These are phyloP conservation scores for Gallinago jamesoni DNA, from an alignment of 2,113 vertebrate genomes.

Conservation along the genomic window DNA sequence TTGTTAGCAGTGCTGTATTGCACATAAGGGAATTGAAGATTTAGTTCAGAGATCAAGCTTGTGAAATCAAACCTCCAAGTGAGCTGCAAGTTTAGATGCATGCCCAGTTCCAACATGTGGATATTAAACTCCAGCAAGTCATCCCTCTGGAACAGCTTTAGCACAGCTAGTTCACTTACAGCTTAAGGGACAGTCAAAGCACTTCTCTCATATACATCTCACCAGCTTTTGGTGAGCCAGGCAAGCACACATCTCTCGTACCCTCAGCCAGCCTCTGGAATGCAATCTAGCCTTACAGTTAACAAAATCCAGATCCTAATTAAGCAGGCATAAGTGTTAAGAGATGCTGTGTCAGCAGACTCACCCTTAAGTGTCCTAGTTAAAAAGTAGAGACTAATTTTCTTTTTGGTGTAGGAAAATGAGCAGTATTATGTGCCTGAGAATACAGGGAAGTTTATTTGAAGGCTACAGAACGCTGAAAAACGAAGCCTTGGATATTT, in stretches of 20 bases:
- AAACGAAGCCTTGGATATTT: not conserved
- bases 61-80: not conserved
- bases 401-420: not conserved
- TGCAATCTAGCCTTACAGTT: not conserved
- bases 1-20: not conserved
- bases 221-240: not conserved
- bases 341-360: not conserved
- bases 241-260: rapidly evolving
- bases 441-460: not conserved
- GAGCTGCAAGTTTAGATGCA: not conserved
- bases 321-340: not conserved
- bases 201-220: rapidly evolving
- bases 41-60: not conserved
- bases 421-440: not conserved
- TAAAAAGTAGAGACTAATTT: not conserved
- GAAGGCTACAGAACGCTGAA: not conserved
- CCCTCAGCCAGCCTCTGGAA: not conserved
- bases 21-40: not conserved
- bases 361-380: not conserved
- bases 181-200: not conserved
- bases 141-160: not conserved
- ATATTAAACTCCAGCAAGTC: not conserved
- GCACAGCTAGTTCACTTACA: not conserved
- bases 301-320: slow-evolving; percentile 7
- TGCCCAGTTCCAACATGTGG: not conserved